Percentiles rank a stretch among this genome's conserved stretches.
Evolutionary conservation across 2,888 invertebrate genomes (phyloP).

Genomic region (Ellobium chinense): DNA sequence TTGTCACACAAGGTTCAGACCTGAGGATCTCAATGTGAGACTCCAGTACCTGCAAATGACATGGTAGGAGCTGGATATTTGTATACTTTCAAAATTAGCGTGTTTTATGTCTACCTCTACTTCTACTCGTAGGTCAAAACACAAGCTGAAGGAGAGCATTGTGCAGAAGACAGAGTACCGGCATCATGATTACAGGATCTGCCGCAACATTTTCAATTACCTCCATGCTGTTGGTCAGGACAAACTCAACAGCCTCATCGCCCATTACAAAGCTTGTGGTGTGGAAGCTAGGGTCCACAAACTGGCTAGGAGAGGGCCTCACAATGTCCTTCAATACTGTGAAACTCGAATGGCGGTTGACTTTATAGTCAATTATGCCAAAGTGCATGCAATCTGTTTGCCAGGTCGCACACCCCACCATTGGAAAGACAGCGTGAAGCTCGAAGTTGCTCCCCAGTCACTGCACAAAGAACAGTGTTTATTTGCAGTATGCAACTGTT

Average conservation of each 20-base stretch:
- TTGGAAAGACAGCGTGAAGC: slow-evolving; percentile 36
- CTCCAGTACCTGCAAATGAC: neutral
- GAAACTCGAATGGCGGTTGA: slow-evolving; percentile 30
- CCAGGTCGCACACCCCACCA: slow-evolving; percentile 39
- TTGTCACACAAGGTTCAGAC: neutral
- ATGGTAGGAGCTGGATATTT: neutral
- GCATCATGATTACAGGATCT: neutral
- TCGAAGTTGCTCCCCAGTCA: slow-evolving; percentile 33
- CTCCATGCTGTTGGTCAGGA: neutral
- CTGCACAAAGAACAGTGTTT: slow-evolving; percentile 15
- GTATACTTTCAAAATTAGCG: neutral
- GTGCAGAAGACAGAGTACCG: neutral
- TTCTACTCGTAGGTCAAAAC: neutral
- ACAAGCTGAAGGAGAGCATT: neutral
- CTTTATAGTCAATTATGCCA: slow-evolving; percentile 44
- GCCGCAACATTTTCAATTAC: neutral
- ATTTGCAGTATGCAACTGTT: neutral
- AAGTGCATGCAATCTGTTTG: slow-evolving; percentile 43
- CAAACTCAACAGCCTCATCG: slow-evolving; percentile 2
- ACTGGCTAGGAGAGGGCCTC: neutral
- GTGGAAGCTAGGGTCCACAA: slow-evolving; percentile 11
- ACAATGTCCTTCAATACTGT: slow-evolving; percentile 6
- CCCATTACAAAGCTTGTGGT: slow-evolving; percentile 28
- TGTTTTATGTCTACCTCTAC: neutral
- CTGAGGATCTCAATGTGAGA: neutral